Conservation (phyloP, 2,888 invertebrate genomes). For the Habrosyne pyritoides region DNA sequence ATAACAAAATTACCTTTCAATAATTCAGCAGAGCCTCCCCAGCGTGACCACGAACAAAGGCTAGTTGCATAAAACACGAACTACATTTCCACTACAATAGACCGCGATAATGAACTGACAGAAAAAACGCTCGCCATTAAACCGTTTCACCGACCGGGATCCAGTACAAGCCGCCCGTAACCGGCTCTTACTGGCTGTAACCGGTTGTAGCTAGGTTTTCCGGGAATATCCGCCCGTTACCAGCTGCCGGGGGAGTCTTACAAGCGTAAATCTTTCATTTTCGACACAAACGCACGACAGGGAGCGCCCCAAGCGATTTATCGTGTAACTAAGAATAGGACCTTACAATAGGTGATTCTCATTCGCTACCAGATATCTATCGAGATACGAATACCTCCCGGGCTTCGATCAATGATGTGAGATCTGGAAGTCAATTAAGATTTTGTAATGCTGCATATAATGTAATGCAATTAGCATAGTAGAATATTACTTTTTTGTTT, state of each 20-base stretch:
- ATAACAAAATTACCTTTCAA: not conserved
- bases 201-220: not conserved
- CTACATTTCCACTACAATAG: conserved; percentile 1
- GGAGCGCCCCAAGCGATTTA: conserved; percentile 10
- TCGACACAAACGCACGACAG: conserved; percentile 12
- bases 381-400: conserved; percentile 3
- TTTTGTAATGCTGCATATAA: too few relatives aligned
- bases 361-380: conserved; percentile 6
- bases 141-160: not conserved
- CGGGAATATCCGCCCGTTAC: conserved; percentile 9
- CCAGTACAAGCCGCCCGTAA: conserved; percentile 4
- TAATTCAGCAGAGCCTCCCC: not conserved
- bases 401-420: not conserved
- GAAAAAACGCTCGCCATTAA: conserved; percentile 11
- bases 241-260: conserved; percentile 1
- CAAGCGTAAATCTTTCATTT: conserved; percentile 20
- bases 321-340: conserved; percentile 8
- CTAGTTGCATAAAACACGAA: not conserved
- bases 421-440: not conserved
- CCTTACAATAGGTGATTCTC: conserved; percentile 7
- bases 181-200: conserved; percentile 7
- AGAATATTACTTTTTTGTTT: too few relatives aligned
- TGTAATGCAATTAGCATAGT: too few relatives aligned
- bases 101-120: not conserved
- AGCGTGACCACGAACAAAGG: not conserved